A percentile compares a stretch with the other conserved stretches of the same genome.
These are phyloP conservation scores for Carettochelys insculpta DNA, from an alignment of 2,113 vertebrate genomes.

Conservation along the genomic window DNA sequence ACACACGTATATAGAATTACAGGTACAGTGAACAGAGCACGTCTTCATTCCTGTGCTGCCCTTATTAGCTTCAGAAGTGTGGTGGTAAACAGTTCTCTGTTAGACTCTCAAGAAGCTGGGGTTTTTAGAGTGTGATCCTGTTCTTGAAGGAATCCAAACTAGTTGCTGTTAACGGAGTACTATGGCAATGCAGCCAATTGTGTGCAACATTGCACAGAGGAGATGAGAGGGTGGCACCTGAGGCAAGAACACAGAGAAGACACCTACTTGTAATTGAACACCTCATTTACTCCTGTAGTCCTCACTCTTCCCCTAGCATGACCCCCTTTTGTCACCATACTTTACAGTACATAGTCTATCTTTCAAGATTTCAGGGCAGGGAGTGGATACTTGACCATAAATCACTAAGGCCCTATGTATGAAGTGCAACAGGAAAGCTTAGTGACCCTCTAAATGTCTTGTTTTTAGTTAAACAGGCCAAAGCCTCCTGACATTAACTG, in stretches of 20 bases:
- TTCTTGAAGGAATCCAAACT: background rate
- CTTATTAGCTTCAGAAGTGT: background rate
- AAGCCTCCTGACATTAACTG: conserved; percentile 87
- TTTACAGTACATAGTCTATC: background rate
- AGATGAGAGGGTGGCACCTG: background rate
- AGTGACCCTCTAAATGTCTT: too few relatives aligned
- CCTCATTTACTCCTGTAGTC: background rate
- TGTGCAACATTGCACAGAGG: background rate
- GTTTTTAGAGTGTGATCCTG: background rate
- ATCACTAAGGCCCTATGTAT: background rate
- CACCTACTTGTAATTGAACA: background rate
- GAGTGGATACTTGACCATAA: background rate
- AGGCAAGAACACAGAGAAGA: background rate
- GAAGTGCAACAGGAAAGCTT: background rate
- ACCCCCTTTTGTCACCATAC: background rate
- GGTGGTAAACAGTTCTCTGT: background rate
- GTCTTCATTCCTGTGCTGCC: background rate
- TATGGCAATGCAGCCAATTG: background rate
- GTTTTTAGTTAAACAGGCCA: conserved; percentile 81
- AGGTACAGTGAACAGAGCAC: background rate
- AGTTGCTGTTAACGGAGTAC: background rate
- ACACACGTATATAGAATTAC: background rate
- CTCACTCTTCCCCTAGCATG: background rate
- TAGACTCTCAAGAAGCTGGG: too few relatives aligned
- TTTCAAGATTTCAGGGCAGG: background rate